phyloP scores from a whole-genome alignment of 2,113 vertebrate species.

The Neotoma lepida region DNA sequence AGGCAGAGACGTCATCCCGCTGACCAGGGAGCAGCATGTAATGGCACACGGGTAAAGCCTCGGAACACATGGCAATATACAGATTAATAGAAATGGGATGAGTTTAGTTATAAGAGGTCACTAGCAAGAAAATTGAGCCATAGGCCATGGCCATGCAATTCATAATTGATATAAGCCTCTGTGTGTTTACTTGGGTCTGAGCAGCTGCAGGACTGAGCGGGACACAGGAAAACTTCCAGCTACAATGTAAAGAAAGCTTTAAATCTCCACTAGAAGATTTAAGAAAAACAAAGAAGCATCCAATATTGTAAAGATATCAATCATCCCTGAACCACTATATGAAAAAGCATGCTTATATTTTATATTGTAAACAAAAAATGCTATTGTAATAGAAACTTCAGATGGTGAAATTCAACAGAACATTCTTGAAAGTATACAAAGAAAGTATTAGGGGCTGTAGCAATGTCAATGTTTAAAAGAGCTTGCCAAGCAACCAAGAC shows the following conservation, averaged over 20 bases:
- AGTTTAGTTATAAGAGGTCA: too few species aligned
- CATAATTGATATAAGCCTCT: too few species aligned
- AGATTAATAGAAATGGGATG: too few species aligned
- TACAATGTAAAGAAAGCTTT: constrained; percentile 41
- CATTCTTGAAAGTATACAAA: neutral
- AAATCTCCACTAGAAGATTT: neutral
- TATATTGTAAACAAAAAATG: constrained; percentile 16
- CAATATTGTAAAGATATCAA: constrained; percentile 12
- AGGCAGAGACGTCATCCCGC: too few species aligned
- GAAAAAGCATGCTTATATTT: constrained; percentile 36
- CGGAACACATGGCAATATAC: too few species aligned
- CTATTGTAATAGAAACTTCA: neutral
- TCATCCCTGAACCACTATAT: neutral
- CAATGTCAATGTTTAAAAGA: neutral
- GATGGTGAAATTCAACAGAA: constrained; percentile 18
- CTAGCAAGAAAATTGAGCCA: too few species aligned
- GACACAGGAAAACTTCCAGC: too few species aligned
- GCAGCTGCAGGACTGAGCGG: too few species aligned
- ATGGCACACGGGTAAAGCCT: too few species aligned
- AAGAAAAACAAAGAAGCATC: constrained; percentile 37
- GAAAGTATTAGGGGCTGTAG: neutral
- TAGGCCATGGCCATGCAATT: too few species aligned
- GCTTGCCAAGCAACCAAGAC: neutral
- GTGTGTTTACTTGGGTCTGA: too few species aligned
- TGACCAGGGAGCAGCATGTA: too few species aligned